Conservation (phyloP, 2,797 vertebrate species). For the Leptodactylus fallax region DNA sequence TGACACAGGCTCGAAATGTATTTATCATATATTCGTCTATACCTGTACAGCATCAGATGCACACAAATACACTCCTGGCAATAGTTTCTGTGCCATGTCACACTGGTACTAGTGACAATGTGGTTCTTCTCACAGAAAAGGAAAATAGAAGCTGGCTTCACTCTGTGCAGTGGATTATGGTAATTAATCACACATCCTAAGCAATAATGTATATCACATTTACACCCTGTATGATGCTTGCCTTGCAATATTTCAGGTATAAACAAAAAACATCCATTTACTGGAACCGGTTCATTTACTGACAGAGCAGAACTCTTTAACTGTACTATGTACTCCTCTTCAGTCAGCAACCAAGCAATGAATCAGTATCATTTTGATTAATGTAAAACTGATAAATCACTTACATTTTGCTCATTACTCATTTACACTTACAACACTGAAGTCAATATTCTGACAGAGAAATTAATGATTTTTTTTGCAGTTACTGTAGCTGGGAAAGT, state of each 20-base stretch:
- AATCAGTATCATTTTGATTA: conserved; percentile 45
- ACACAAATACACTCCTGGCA: neutral
- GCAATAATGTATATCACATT: neutral
- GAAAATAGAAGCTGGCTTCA: no score
- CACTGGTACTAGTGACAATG: neutral
- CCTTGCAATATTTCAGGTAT: neutral
- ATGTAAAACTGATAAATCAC: conserved; percentile 44
- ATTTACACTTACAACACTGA: conserved; percentile 9
- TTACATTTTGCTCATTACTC: conserved; percentile 37
- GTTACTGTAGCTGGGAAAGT: conserved; percentile 27
- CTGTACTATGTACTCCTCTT: neutral
- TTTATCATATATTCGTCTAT: neutral
- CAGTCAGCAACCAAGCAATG: conserved; percentile 33
- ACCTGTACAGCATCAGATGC: neutral
- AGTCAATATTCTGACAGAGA: conserved; percentile 35
- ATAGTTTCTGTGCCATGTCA: neutral
- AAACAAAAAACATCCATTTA: conserved; percentile 20
- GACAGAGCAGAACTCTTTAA: conserved; percentile 3
- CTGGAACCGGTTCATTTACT: conserved; percentile 16
- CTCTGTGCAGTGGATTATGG: no score
- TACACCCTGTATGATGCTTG: neutral
- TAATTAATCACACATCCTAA: no score
- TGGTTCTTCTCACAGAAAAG: neutral
- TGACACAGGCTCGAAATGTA: neutral
- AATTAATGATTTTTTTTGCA: conserved; percentile 30